Evolutionary conservation across 64 coral and sea anemone genomes (phyloP).

Genomic region (Montipora efflorescens): DNA sequence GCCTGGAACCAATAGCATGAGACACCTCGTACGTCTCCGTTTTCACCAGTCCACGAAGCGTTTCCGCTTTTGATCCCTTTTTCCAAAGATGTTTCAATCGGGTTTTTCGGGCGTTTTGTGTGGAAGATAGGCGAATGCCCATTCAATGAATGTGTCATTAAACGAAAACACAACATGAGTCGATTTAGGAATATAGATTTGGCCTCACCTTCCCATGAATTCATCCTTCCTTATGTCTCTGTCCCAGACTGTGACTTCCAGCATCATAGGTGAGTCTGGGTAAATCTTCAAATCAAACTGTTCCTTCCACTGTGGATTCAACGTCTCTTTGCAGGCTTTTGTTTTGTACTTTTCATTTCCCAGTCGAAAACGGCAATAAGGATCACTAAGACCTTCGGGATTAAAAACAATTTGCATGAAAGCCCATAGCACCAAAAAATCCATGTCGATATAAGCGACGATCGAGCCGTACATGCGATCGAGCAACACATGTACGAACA

Average conservation of each 20-base stretch:
- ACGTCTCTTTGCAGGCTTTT: conserved; percentile 97
- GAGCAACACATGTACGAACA: no score
- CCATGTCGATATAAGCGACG: no score
- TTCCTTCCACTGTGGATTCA: conserved; percentile 95
- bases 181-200: neutral
- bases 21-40: no score
- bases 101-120: no score
- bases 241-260: conserved; percentile 95
- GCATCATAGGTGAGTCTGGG: conserved; percentile 88
- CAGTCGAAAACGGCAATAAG: conserved; percentile 96
- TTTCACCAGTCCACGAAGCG: no score
- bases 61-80: no score
- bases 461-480: no score
- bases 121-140: no score
- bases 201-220: conserved; percentile 95
- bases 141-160: no score
- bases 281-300: conserved; percentile 98
- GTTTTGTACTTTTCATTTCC: conserved; percentile 99
- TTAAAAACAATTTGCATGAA: neutral
- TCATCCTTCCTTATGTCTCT: conserved; percentile 98
- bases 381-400: conserved; percentile 89
- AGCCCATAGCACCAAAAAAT: neutral
- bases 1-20: no score
- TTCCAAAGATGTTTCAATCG: no score
- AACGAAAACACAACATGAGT: neutral